A percentile compares a stretch with the other conserved stretches of the same genome.
These are phyloP conservation scores for Limnodromus scolopaceus DNA, from an alignment of 2,797 vertebrate species.

Conservation along the genomic window DNA sequence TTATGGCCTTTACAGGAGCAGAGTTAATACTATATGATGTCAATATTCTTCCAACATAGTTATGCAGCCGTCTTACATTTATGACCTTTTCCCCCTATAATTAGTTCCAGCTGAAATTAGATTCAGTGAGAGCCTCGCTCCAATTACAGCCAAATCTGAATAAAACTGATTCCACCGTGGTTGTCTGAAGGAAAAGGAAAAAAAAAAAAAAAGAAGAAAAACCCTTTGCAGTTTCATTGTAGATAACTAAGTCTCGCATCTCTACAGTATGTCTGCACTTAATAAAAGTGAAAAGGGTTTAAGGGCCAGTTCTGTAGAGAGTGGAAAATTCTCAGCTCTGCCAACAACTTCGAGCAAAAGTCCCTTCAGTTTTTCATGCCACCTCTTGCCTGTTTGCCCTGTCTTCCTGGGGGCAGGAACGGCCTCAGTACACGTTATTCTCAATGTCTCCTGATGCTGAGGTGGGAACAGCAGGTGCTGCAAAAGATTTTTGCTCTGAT, in stretches of 20 bases:
- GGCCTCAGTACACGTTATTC: rapidly evolving
- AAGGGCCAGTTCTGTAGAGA: slow-evolving; percentile 19
- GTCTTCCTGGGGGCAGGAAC: background rate
- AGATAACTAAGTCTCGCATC: slow-evolving; percentile 13
- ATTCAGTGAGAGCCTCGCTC: slow-evolving; percentile 74
- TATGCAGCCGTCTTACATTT: slow-evolving; percentile 67
- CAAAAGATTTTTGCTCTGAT: background rate
- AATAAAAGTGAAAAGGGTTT: slow-evolving; percentile 44
- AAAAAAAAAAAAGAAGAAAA: background rate
- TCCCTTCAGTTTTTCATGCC: background rate
- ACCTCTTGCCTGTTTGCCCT: background rate
- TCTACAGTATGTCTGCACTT: slow-evolving; percentile 40
- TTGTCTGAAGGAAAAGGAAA: background rate
- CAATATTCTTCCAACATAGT: slow-evolving; percentile 74
- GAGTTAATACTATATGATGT: slow-evolving; percentile 72
- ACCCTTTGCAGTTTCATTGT: background rate
- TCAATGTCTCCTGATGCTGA: rapidly evolving
- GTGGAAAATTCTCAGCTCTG: background rate
- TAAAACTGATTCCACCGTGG: slow-evolving; percentile 70
- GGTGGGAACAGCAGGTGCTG: background rate
- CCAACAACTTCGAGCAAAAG: background rate
- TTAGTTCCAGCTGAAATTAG: slow-evolving; percentile 82
- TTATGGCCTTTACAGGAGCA: slow-evolving; percentile 62
- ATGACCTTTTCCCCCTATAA: slow-evolving; percentile 79
- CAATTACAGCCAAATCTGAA: slow-evolving; percentile 80